These are phyloP conservation scores for Ondatra zibethicus DNA, from an alignment of 2,113 vertebrate genomes.

Conservation along the genomic window DNA sequence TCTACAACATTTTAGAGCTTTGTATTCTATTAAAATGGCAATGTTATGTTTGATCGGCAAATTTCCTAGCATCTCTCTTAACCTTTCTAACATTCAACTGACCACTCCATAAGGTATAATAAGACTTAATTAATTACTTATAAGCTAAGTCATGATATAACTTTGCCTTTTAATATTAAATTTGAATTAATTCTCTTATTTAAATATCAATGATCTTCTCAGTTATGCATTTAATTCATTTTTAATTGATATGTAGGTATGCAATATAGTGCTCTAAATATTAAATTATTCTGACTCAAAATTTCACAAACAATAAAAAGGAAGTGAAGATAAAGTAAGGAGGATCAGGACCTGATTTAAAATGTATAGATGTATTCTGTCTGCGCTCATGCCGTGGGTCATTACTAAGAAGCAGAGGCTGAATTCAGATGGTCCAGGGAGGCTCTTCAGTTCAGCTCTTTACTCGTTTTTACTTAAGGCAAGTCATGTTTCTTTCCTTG, in stretches of 20 bases:
- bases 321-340: not conserved
- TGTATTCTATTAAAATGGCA: slow-evolving; percentile 21
- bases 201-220: not conserved
- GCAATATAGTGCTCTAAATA: not conserved
- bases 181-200: not conserved
- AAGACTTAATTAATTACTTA: not conserved
- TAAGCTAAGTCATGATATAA: not conserved
- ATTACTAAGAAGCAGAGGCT: not conserved
- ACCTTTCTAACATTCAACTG: not conserved
- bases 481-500: not conserved
- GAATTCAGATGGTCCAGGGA: not conserved
- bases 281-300: not conserved
- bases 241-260: not conserved
- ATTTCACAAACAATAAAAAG: not conserved
- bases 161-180: not conserved
- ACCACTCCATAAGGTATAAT: not conserved
- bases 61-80: not conserved
- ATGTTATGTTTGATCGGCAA: not conserved
- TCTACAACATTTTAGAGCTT: not conserved
- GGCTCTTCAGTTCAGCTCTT: not conserved
- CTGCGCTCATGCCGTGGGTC: not conserved
- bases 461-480: not conserved
- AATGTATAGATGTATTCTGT: not conserved
- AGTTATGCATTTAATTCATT: not conserved
- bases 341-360: not conserved